Conservation (phyloP, 2,888 invertebrate species). For the Timema podura region DNA sequence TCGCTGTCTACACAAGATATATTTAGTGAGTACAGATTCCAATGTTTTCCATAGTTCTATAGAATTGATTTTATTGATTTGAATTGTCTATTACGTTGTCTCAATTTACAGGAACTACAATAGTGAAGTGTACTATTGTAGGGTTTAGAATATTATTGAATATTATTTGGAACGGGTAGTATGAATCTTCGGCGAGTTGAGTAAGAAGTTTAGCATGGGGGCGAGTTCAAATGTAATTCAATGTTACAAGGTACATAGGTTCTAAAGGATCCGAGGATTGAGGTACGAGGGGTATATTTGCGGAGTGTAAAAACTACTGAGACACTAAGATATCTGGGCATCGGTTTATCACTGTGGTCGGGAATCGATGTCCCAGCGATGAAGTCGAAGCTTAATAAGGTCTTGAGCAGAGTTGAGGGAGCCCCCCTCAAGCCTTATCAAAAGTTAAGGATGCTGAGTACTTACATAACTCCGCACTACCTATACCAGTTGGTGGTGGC, state of each 20-base stretch:
- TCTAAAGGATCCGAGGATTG: constrained; percentile 36
- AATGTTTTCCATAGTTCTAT: no score
- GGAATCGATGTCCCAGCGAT: neutral
- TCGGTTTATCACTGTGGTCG: constrained; percentile 17
- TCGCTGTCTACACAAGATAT: no score
- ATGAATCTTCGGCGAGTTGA: no score
- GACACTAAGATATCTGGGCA: constrained; percentile 18
- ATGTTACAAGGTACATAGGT: constrained; percentile 39
- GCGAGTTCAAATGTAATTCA: no score
- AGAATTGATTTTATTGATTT: no score
- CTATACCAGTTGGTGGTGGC: constrained; percentile 18
- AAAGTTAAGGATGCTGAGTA: constrained; percentile 15
- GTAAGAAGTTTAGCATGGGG: no score
- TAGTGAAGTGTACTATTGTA: no score
- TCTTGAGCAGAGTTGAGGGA: neutral
- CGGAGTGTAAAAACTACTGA: constrained; percentile 12
- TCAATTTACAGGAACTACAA: no score
- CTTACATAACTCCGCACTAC: constrained; percentile 18
- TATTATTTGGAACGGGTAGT: no score
- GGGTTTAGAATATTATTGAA: no score
- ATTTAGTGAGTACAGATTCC: no score
- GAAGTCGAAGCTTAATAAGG: neutral
- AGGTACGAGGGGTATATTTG: constrained; percentile 18
- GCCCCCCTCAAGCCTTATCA: constrained; percentile 19
- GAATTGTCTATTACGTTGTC: no score